Conservation (phyloP, 2,797 vertebrate genomes). For the Gobio occitaniae region DNA sequence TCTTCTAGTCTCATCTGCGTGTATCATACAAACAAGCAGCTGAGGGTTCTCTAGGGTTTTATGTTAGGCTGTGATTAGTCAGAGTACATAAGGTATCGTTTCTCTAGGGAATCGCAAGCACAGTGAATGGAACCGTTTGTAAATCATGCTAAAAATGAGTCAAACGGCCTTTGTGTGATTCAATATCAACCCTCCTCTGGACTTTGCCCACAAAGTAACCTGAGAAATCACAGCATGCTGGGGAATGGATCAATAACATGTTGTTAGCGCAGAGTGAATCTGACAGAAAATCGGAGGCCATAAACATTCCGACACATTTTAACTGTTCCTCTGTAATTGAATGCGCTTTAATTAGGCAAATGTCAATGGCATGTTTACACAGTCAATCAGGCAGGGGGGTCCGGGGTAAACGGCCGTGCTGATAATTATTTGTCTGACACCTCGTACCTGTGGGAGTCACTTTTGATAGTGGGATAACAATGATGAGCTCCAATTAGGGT, state of each 20-base stretch:
- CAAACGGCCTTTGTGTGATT: background rate
- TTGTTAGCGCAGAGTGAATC: slow-evolving; percentile 38
- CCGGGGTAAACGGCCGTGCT: background rate
- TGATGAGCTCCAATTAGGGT: slow-evolving; percentile 25
- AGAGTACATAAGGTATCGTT: slow-evolving; percentile 5
- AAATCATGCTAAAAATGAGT: slow-evolving; percentile 11
- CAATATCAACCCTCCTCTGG: slow-evolving; percentile 14
- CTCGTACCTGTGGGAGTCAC: slow-evolving; percentile 34
- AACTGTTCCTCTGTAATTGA: slow-evolving; percentile 30
- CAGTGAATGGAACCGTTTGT: background rate
- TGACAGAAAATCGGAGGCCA: slow-evolving; percentile 51
- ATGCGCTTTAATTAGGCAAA: slow-evolving; percentile 44
- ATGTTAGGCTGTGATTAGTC: slow-evolving; percentile 41
- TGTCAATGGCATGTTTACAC: slow-evolving; percentile 33
- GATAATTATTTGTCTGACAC: slow-evolving; percentile 41
- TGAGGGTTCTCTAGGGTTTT: slow-evolving; percentile 43
- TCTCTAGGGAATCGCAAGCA: slow-evolving; percentile 13
- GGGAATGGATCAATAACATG: slow-evolving; percentile 49
- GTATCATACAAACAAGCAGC: slow-evolving; percentile 50
- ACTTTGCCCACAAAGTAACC: slow-evolving; percentile 10
- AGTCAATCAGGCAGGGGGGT: slow-evolving; percentile 19
- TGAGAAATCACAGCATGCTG: slow-evolving; percentile 16
- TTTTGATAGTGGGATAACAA: slow-evolving; percentile 22
- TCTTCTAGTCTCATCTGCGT: slow-evolving; percentile 48
- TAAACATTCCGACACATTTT: slow-evolving; percentile 35